Conservation (phyloP, 2,888 invertebrate species). For the Tuberolachnus salignus region DNA sequence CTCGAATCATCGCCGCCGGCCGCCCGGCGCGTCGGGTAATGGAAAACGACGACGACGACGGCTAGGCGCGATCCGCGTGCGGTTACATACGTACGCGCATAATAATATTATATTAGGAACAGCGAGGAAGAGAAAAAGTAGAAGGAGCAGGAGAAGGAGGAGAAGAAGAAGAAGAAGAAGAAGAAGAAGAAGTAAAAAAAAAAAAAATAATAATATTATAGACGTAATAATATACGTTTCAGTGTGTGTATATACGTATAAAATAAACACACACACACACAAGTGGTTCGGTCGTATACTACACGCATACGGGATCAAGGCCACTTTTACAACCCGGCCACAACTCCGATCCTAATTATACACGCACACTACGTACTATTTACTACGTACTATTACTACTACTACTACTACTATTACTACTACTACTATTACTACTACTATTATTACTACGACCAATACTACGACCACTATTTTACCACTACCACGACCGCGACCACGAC, state of each 20-base stretch:
- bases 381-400: slow-evolving; percentile 36
- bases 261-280: slow-evolving; percentile 39
- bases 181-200: not conserved
- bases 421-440: slow-evolving; percentile 19
- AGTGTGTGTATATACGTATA: not conserved
- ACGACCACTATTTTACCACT: not conserved
- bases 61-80: no score
- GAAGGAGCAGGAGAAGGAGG: not conserved
- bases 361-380: slow-evolving; percentile 21
- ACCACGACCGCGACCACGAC: no score
- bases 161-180: slow-evolving; percentile 14
- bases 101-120: no score
- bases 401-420: slow-evolving; percentile 31
- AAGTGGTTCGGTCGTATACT: slow-evolving; percentile 48
- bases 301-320: slow-evolving; percentile 49
- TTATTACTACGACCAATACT: not conserved
- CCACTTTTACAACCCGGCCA: slow-evolving; percentile 55
- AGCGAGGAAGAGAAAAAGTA: not conserved
- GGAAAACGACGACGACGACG: no score
- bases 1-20: no score
- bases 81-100: no score
- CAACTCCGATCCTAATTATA: slow-evolving; percentile 52
- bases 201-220: no score
- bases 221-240: no score
- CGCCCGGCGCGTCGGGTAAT: no score